Conservation (phyloP, 2,888 invertebrate genomes). For the Emmelina monodactyla region DNA sequence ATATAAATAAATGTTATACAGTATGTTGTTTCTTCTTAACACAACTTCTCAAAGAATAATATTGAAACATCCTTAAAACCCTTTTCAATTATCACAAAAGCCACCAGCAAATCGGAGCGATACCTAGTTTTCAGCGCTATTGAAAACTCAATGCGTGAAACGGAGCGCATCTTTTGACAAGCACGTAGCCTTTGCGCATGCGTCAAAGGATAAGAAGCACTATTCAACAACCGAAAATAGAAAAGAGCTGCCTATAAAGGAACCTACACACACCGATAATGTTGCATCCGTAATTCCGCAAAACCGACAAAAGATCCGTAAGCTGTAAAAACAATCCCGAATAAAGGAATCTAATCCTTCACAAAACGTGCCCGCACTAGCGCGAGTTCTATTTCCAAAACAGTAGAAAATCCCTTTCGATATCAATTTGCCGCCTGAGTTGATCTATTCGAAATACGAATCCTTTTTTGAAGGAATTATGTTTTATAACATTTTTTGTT, state of each 20-base stretch:
- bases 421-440: slow-evolving; percentile 59
- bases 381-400: slow-evolving; percentile 53
- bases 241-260: slow-evolving; percentile 31
- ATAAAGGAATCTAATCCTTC: slow-evolving; percentile 46
- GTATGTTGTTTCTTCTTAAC: too few relatives aligned
- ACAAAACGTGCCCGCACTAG: slow-evolving; percentile 44
- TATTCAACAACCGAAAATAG: slow-evolving; percentile 47
- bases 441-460: slow-evolving; percentile 31
- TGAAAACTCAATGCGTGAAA: too few relatives aligned
- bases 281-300: slow-evolving; percentile 29
- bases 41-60: too few relatives aligned
- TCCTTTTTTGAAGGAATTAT: slow-evolving; percentile 30
- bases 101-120: too few relatives aligned
- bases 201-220: slow-evolving; percentile 36
- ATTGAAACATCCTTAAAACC: too few relatives aligned
- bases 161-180: slow-evolving; percentile 46
- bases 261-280: neutral
- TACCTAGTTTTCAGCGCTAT: too few relatives aligned
- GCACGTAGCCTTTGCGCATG: slow-evolving; percentile 43
- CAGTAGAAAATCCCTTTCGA: slow-evolving; percentile 61
- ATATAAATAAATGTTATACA: too few relatives aligned
- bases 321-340: slow-evolving; percentile 62
- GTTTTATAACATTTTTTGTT: slow-evolving; percentile 38
- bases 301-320: slow-evolving; percentile 58
- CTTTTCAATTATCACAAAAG: too few relatives aligned